A percentile compares a stretch with the other conserved stretches of the same genome.
These are phyloP conservation scores for Pentamera pediparva DNA, from an alignment of 53 echinoderm and acorn worm genomes.

Conservation along the genomic window DNA sequence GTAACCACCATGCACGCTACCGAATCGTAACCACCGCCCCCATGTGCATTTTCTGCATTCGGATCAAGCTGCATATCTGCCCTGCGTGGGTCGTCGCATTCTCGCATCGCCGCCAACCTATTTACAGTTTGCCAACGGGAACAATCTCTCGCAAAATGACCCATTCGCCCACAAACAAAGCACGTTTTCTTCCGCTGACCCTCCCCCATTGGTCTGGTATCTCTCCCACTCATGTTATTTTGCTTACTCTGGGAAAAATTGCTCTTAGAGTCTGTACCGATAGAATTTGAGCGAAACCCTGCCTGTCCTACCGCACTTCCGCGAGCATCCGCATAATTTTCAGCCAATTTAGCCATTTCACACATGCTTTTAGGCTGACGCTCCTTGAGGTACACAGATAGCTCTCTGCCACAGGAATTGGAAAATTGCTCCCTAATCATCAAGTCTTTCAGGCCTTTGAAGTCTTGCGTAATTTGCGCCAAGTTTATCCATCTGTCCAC, in stretches of 20 bases:
- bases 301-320: too few species aligned
- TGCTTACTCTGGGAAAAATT: neutral
- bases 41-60: neutral
- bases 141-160: constrained; percentile 37
- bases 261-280: neutral
- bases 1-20: neutral
- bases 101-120: constrained; percentile 8
- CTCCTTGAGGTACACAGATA: constrained; percentile 26
- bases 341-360: constrained; percentile 11
- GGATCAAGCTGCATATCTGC: too few species aligned
- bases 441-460: constrained; percentile 17
- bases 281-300: neutral
- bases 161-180: constrained; percentile 22
- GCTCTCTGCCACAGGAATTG: neutral
- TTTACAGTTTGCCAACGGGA: neutral
- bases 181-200: constrained; percentile 6
- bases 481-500: constrained; percentile 15
- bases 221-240: neutral
- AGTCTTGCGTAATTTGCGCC: too few species aligned
- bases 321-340: constrained; percentile 1
- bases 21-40: too few species aligned
- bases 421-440: constrained; percentile 23
- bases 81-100: neutral
- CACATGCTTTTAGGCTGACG: neutral
- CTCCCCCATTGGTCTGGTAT: neutral